phyloP scores from a whole-genome alignment of 1,140 invertebrate species.

The Pogonus chalceus region DNA sequence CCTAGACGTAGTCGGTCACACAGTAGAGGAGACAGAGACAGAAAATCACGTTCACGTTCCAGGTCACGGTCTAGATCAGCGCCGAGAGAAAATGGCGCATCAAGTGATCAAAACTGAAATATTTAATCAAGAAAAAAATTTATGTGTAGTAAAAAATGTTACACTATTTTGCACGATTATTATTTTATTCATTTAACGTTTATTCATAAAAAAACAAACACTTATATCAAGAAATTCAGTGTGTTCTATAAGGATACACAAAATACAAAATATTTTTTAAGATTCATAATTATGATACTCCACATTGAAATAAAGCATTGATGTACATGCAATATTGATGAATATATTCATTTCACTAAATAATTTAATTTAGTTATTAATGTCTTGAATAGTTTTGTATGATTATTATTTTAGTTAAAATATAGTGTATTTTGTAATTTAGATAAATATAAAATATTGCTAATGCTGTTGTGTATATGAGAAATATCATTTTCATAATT shows the following conservation, averaged over 20 bases:
- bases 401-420: no score
- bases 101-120: slow-evolving; percentile 11
- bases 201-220: no score
- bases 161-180: background rate
- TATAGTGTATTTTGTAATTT: no score
- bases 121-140: background rate
- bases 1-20: slow-evolving; percentile 28
- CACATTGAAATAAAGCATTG: no score
- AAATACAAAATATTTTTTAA: no score
- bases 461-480: background rate
- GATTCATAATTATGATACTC: no score
- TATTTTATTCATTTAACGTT: background rate
- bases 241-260: no score
- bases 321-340: no score
- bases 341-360: no score
- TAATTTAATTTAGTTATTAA: background rate
- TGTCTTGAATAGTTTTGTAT: background rate
- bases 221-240: no score
- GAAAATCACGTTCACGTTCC: slow-evolving; percentile 22
- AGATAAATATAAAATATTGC: background rate
- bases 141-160: background rate
- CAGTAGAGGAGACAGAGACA: slow-evolving; percentile 21
- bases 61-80: slow-evolving; percentile 29
- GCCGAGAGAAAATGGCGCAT: slow-evolving; percentile 26
- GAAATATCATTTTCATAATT: background rate